Evolutionary conservation across 1,140 invertebrate genomes (phyloP).

Genomic region (Brachionus koreanus): DNA sequence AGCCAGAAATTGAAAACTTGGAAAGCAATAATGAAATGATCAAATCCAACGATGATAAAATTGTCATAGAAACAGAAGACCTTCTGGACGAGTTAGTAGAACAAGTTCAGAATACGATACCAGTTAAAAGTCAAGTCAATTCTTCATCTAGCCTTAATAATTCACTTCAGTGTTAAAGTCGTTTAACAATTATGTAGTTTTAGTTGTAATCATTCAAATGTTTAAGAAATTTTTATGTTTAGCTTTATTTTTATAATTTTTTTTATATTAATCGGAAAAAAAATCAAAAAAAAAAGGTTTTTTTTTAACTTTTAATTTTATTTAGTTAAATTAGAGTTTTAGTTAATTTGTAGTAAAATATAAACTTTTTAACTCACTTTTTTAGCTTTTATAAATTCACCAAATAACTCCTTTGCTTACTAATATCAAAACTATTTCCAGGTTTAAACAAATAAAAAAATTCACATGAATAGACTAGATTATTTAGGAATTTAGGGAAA

Average conservation of each 20-base stretch:
- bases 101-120: neutral
- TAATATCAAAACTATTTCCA: neutral
- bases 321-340: neutral
- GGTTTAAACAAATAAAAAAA: neutral
- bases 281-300: neutral
- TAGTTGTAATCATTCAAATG: constrained; percentile 25
- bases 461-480: neutral
- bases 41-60: neutral
- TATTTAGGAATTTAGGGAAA: neutral
- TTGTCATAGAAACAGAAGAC: neutral
- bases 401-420: neutral
- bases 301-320: constrained; percentile 1
- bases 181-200: neutral
- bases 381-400: neutral
- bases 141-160: neutral
- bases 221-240: constrained; percentile 34
- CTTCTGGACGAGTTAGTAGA: neutral
- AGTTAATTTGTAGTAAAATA: neutral
- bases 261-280: neutral
- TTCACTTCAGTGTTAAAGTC: neutral
- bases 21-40: neutral
- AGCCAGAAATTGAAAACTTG: neutral
- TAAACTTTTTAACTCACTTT: neutral
- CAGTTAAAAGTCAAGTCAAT: neutral
- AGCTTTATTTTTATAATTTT: neutral